phyloP scores from a whole-genome alignment of 2,888 invertebrate genomes.

The Nymphalis polychloros region DNA sequence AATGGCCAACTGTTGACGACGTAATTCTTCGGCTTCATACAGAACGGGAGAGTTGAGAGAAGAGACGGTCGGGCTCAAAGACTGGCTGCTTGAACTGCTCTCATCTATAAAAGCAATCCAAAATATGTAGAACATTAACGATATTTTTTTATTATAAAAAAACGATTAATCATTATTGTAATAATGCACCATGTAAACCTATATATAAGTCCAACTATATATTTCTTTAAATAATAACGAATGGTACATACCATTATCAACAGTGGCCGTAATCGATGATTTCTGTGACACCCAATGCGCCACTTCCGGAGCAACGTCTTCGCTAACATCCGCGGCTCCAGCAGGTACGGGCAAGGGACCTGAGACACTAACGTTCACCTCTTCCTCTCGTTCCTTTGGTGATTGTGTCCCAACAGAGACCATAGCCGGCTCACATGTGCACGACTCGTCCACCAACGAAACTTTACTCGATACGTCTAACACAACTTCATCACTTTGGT shows the following conservation, averaged over 20 bases:
- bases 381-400: constrained; percentile 23
- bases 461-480: constrained; percentile 17
- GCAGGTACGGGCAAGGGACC: constrained; percentile 67
- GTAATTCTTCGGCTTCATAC: constrained; percentile 67
- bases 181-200: no score
- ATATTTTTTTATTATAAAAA: background rate
- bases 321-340: constrained; percentile 52
- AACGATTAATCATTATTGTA: background rate
- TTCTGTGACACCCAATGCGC: constrained; percentile 44
- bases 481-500: background rate
- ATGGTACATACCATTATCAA: background rate
- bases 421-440: constrained; percentile 37
- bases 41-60: constrained; percentile 52
- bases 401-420: constrained; percentile 37
- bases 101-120: constrained; percentile 23
- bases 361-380: constrained; percentile 40
- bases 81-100: constrained; percentile 34
- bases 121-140: background rate
- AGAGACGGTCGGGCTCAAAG: constrained; percentile 40
- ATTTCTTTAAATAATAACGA: background rate
- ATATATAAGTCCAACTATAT: no score
- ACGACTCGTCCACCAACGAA: constrained; percentile 31
- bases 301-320: constrained; percentile 42
- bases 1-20: constrained; percentile 71
- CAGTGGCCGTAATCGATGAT: constrained; percentile 28